Percentiles rank a stretch among this genome's conserved stretches.
Conservation (phyloP, 2,797 vertebrate species). For the Lutra lutra region DNA sequence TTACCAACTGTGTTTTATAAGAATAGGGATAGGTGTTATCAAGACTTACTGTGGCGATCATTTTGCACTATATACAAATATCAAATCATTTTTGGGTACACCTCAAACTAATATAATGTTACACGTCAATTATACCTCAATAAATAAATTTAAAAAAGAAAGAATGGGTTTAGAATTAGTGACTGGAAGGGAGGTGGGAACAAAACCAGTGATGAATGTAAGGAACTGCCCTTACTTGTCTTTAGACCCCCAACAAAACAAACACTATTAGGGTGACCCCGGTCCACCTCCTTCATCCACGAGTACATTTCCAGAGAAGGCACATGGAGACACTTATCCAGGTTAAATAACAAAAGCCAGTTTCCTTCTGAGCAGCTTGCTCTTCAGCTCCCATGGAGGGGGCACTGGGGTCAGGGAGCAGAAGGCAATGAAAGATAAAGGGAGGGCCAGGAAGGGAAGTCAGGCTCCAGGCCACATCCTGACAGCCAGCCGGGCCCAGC, state of each 20-base stretch:
- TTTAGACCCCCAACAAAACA: neutral
- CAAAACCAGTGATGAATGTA: neutral
- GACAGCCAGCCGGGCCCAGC: constrained; percentile 32
- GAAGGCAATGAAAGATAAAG: constrained; percentile 71
- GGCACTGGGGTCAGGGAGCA: constrained; percentile 66
- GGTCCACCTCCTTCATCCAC: neutral
- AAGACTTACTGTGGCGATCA: neutral
- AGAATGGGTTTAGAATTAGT: constrained; percentile 9
- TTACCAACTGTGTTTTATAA: constrained; percentile 18
- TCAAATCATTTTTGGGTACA: neutral
- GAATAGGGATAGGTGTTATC: neutral
- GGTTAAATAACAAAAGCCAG: constrained; percentile 54
- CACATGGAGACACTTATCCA: constrained; percentile 13
- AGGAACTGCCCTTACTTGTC: neutral
- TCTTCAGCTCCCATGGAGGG: constrained; percentile 41
- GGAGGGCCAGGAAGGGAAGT: constrained; percentile 64
- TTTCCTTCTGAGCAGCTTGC: constrained; percentile 67
- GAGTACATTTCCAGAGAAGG: constrained; percentile 53
- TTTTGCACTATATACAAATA: neutral
- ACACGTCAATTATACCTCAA: neutral
- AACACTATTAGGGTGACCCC: neutral
- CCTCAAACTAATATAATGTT: neutral
- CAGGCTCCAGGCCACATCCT: constrained; percentile 70
- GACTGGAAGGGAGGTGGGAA: constrained; percentile 11
- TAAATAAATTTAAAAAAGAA: neutral